Evolutionary conservation across 2,888 invertebrate genomes (phyloP), one percentile per base, ranked within the genome.

Genomic region (Phalera bucephala): DNA sequence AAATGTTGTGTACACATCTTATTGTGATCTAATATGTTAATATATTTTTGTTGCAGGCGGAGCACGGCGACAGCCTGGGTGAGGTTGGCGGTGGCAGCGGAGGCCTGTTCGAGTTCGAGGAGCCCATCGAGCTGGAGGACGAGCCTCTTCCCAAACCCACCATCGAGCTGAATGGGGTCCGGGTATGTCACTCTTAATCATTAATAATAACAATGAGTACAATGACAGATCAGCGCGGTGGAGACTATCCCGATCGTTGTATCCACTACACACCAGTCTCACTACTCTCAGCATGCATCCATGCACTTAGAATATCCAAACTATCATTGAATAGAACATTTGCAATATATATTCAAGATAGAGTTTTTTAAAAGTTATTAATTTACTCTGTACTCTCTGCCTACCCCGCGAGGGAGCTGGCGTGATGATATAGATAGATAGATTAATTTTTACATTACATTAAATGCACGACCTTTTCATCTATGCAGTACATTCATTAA

Each of bases 111-210:
- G 85, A 84, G 38, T 72, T 82, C n/a, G 82, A 84, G 2, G 83
- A 85, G 26, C 68, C 72, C 0, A 35, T 68, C 0, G 76, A 77
- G 12, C 12, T 72, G 28, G 76, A 81, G 0, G 77, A 78, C 1
- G 79, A 79, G 2, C 68, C 73, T 1, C 41, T 75, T 11, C 64
- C 71, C 49, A 85, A 78, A 66, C 80, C 86, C 0, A 71, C 88
- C 45, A 82, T 92, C 36, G 86, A 90, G 38, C 74, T 92, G 2
- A 90, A 91, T 31, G 90, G 90, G 32, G 90, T 91, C 13, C 72
- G 84, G 66, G 92, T 92, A 69, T 52, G 79, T 52, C 2, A 11
- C 5, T 5, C 4, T 25, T 25, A 2, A 23, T 23, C 1, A 1
- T 11, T 3, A 23, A 1, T 23, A 1, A 4, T 3, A 2, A 9